Conservation (phyloP, 2,113 vertebrate genomes). For the Struthidea cinerea region DNA sequence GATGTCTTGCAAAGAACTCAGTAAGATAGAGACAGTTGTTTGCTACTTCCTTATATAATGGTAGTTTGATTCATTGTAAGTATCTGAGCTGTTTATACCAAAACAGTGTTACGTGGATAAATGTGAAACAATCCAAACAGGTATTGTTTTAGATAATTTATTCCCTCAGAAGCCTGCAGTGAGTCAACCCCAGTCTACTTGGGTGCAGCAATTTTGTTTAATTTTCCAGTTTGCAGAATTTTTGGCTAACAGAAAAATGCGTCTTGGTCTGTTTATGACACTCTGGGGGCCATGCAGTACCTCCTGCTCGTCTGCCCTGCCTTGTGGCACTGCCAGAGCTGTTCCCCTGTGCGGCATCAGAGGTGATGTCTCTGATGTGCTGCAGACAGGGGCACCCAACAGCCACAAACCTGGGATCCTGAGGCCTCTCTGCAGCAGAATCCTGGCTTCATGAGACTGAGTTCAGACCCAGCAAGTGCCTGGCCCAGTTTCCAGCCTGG, state of each 20-base stretch:
- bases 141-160: neutral
- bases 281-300: fast-evolving
- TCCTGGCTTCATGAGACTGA: neutral
- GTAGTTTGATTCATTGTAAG: slow-evolving; percentile 41
- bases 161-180: neutral
- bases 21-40: neutral
- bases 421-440: neutral
- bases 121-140: neutral
- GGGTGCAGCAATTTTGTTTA: neutral
- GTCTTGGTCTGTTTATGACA: neutral
- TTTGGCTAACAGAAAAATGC: neutral
- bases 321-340: neutral
- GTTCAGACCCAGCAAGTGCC: neutral
- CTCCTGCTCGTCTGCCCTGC: neutral
- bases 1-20: slow-evolving; percentile 5
- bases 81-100: slow-evolving; percentile 5
- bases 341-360: fast-evolving
- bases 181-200: neutral
- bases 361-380: neutral
- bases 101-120: neutral
- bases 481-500: neutral
- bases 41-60: neutral
- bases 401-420: neutral
- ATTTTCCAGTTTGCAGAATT: neutral
- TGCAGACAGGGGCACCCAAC: neutral